These are phyloP conservation scores for Dendrocopos noguchii DNA, from an alignment of 2,113 vertebrate genomes.

Conservation along the genomic window DNA sequence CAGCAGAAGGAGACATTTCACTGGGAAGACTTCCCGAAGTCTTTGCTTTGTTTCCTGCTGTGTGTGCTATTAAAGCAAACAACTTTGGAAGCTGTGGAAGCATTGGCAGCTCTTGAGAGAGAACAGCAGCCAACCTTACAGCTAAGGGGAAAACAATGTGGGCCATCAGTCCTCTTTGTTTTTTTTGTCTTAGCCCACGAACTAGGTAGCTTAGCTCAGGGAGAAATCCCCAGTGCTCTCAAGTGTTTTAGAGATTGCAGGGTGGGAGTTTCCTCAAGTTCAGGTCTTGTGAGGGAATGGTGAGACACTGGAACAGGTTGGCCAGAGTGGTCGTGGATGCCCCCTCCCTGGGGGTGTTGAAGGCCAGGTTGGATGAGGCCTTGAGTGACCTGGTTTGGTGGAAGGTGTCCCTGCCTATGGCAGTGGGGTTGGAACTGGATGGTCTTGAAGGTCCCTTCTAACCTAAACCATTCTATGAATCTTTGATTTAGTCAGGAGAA, in stretches of 20 bases:
- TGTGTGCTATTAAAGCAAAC: constrained; percentile 47
- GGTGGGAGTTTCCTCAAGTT: background rate
- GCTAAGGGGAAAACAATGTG: background rate
- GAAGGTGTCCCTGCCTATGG: no score
- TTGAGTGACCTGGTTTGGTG: no score
- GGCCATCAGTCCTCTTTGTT: background rate
- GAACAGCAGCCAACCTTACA: constrained; percentile 13
- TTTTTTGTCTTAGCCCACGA: background rate
- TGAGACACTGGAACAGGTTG: no score
- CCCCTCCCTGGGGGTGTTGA: no score
- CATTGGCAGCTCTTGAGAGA: background rate
- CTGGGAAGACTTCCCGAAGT: background rate
- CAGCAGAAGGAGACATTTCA: constrained; percentile 29
- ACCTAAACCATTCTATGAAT: no score
- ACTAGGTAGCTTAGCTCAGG: background rate
- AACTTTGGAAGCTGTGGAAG: background rate
- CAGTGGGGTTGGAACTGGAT: no score
- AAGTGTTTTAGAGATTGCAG: background rate
- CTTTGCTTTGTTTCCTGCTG: constrained; percentile 42
- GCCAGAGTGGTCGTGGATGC: no score
- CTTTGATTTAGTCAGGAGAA: no score
- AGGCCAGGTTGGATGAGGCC: no score
- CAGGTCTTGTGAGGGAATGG: no score
- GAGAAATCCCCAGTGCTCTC: background rate
- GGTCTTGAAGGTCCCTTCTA: no score